Evolutionary conservation across 92 coral and sea anemone genomes (phyloP), one percentile per base, ranked within the genome.

Genomic region (Phenganax stokvisi): DNA sequence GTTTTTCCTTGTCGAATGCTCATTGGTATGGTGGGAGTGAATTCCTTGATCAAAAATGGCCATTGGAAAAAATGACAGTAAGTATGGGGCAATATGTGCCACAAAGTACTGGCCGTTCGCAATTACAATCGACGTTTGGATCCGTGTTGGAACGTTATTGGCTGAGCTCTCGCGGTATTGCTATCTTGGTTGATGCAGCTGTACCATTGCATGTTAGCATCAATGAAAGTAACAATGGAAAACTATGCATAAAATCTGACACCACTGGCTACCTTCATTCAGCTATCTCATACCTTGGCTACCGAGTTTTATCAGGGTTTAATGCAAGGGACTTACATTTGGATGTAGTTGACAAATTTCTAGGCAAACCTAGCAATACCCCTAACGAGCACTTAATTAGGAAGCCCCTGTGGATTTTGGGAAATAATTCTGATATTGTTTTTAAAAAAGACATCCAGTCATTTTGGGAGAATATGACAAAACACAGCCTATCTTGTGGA

Each of bases 21-120:
- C 90, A 92, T 17, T 85, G 90, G 87, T 92, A 83, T 71, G 97
- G 97, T 30, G 97, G 97, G 13, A 83, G 90, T 51, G 93, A 90
- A 61, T 72, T 92, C 13, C 77, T 76, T 51, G 81, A 25, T n/a
- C 97, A 92, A 62, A 56, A 84, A 54, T 92, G 97, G 97, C 97
- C 97, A 0, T 55, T 92, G 44, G 92, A 92, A 67, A 86, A 87
- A 63, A 90, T 92, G 16, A 85, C 65, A 12, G 73, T 92, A 6
- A 72, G 76, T 29, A 85, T 86, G 91, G 81, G 77, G 80, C 91
- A 89, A 15, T 92, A 75, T 83, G 58, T 90, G 3, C 97, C 93
- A 12, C 80, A 68, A 30, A 88, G 84, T 53, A 74, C 86, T 28
- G 56, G 77, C 63, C 70, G 71, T 12, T 84, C 62, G 4, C 16